Evolutionary conservation across 1,140 invertebrate species (phyloP), one percentile per base, ranked within the genome.

Genomic region (Drosophila saltans): DNA sequence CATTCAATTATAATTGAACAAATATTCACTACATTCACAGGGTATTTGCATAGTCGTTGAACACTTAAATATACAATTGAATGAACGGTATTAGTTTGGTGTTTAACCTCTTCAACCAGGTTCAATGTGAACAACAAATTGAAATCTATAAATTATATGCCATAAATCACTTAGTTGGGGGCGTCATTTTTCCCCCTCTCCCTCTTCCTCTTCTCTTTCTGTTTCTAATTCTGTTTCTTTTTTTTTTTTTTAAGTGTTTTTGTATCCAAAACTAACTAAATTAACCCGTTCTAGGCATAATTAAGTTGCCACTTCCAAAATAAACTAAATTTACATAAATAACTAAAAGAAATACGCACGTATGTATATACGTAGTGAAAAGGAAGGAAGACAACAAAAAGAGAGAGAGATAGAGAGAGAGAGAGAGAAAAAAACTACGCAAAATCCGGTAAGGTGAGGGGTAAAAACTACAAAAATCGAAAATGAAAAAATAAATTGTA

Each of bases 41-140:
- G 16, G 16, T 16, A 16, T 16, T 16, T 16, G 16, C 16, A 16
- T 16, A 16, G 16, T 52, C 45, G 45, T 52, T 52, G 45, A 26
- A 2, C 9, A 52, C 26, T 26, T 3, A 1, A 24, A 21, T 48
- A 8, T 21, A 16, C 16, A 21, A 21, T 48, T 26, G 6, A 52
- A 26, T 52, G 7, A 24, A 52, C 8, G 45, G 9, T 24, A 52
- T 52, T 52, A 26, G 45, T 75, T 74, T 83, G 76, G 84, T 69
- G 65, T 89, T 6, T 88, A 88, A 88, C 83, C 83, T 80, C 84
- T 88, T 72, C 41, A 80, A 63, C 41, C 55, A 84, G 77, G 83
- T 88, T 88, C 83, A 88, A 83, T 88, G 83, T 66, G 58, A 89
- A 89, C 69, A 81, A 89, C 83, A 89, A 88, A 89, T 88, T 78